Base-by-base conservation (phyloP, 2,888 invertebrate genomes). In the Cheilosia pagana region DNA sequence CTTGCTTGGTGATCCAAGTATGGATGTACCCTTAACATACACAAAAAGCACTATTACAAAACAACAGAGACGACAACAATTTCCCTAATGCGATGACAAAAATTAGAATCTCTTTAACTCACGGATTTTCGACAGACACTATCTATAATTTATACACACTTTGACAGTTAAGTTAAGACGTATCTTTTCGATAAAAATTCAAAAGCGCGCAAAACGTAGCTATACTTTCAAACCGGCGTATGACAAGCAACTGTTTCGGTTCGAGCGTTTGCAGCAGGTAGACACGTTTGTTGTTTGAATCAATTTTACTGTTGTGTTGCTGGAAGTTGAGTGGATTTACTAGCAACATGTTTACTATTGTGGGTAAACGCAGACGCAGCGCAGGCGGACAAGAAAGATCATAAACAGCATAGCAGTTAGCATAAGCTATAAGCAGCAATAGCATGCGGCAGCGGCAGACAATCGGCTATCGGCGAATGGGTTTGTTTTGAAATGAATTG, bases 221-320 rank as follows among this genome's bases (percentile, higher is more conserved):
- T 23, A 6, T 12, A 65, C 55, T 25, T 2, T 48, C 59, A 31
- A 59, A 83, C 83, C 83, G 83, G 83, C 79, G 83, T 83, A 63
- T 83, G 74, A 65, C 63, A 52, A 79, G 70, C 83, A 79, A 83
- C 83, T 83, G 79, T 75, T 48, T 68, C 41, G 63, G 83, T 83
- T 78, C 68, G 83, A 83, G 62, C 45, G 59, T 12, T 79, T 70
- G 79, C 79, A 83, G 70, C 48, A 63, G 79, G 59, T 83, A 83
- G 78, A 83, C 48, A 79, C 59, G 45, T 45, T 63, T 59, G 52
- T 82, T 76, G 76, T 31, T 77, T 57, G 70, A 63, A 63, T 70
- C 68, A 65, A 55, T 60, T 63, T 59, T 63, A 35, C 48, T 52
- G 25, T 62, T 41, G 67, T 78, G 65, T 71, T 78, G 78, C 79